phyloP scores from a whole-genome alignment of 1,140 invertebrate species.

The Drosophila melanogaster region DNA sequence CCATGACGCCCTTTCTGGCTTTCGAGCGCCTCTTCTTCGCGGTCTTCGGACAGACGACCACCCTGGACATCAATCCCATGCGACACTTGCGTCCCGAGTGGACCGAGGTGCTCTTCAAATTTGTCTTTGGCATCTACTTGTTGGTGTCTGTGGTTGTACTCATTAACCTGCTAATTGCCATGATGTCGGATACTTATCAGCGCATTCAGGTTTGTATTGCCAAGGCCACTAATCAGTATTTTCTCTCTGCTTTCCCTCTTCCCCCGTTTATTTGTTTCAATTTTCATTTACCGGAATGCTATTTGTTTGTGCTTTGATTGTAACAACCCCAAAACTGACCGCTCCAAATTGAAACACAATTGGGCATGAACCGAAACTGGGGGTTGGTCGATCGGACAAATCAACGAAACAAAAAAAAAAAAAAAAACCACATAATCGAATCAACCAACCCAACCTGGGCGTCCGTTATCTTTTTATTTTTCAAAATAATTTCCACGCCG shows the following conservation, averaged over 20 bases:
- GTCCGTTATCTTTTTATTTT: constrained; percentile 83
- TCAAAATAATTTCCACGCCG: constrained; percentile 54
- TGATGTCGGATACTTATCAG: constrained; percentile 99
- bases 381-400: constrained; percentile 63
- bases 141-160: constrained; percentile 98
- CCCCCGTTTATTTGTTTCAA: not conserved
- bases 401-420: constrained; percentile 13
- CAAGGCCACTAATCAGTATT: constrained; percentile 71
- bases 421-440: constrained; percentile 8
- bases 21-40: constrained; percentile 99
- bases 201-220: constrained; percentile 92
- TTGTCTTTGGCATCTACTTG: constrained; percentile 98
- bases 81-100: constrained; percentile 88
- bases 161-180: constrained; percentile 99
- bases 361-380: constrained; percentile 14
- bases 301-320: constrained; percentile 29
- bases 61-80: constrained; percentile 91
- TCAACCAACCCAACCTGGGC: constrained; percentile 78
- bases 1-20: constrained; percentile 94
- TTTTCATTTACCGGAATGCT: constrained; percentile 21
- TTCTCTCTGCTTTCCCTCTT: constrained; percentile 49
- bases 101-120: constrained; percentile 92
- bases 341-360: constrained; percentile 17
- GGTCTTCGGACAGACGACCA: constrained; percentile 97
- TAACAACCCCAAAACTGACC: constrained; percentile 46